Base-by-base conservation (phyloP, 2,797 vertebrate species). In the Pseudotriccus pelzelni region DNA sequence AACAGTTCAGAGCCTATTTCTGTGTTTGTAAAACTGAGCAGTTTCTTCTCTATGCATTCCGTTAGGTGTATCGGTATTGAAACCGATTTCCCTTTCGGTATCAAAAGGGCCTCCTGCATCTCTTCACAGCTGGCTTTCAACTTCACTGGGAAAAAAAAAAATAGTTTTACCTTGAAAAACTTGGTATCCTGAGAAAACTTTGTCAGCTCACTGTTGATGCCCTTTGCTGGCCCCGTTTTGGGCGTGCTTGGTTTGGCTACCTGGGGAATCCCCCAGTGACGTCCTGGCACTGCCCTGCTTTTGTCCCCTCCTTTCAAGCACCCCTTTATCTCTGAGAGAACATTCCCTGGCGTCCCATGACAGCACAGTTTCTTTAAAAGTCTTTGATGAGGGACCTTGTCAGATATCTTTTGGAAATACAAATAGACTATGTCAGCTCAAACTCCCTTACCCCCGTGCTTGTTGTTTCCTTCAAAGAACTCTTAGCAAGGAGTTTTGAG, bases 361-460 rank as follows among this genome's bases (percentile, higher is more conserved):
- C 63, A 92, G 63, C 67, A 43, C 56, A 59, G 78, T 41, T 89
- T n/a, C 87, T 92, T 78, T 49, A 73, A 75, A 84, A 66, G 49
- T 18, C 93, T 93, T 93, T 92, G 75, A 70, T 80, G 87, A 88
- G 43, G 58, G 66, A 14, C 62, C 58, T 85, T 78, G 89, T 81
- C 76, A 86, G 66, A 5, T 62, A 53, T 28, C 64, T 84, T 89
- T 56, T 91, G 79, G 84, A 93, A 96, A 89, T 78, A 91, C 76
- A 72, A 84, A 88, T 30, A 86, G 87, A 39, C 30, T 47, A 0
- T 20, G 72, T 53, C 46, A 86, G 69, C 66, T 78, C 28, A 34
- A 68, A 72, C 37, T 70, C 37, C n/a, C 60, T 85, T 63, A 36
- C 9, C 60, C 53, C 23, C 23, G 9, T 43, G 41, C 79, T 83